Evolutionary conservation across 2,888 invertebrate genomes (phyloP), one percentile per base, ranked within the genome.

Genomic region (Watsonalla binaria): DNA sequence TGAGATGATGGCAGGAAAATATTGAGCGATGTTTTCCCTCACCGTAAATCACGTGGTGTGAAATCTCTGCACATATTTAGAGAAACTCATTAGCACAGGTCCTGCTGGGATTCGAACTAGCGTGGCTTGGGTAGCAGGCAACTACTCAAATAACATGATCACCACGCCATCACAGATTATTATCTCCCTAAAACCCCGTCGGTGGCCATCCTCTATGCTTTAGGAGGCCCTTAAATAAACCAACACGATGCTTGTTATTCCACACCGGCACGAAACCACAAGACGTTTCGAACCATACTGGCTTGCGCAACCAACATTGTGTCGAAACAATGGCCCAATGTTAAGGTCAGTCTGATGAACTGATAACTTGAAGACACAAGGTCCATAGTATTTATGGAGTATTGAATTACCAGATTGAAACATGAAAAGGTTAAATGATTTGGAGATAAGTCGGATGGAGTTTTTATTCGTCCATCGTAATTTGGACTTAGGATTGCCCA

Each of bases 271-370:
- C 48, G 7, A 13, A 13, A 48, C 37, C 42, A 42, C 42, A 14
- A 15, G 15, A 39, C 39, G 53, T 55, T 58, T 63, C 47, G 49
- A 51, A 56, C 54, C 53, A 55, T 56, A 51, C 64, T 58, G 61
- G 57, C 59, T 60, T 66, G 65, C 68, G 66, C 71, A 74, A 71
- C 56, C 54, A 50, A 45, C 64, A 74, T 75, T 74, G 72, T 72
- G 53, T 69, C 68, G 60, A 70, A 71, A 77, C 76, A 77, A 77
- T 76, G 35, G 48, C 49, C 58, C 74, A 76, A 71, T 76, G 75
- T 76, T 72, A 74, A 76, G 74, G 76, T 70, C 71, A 68, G 15
- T 46, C 60, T 53, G 48, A 47, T 47, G 15, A 52, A 47, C 52
- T 39, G 48, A 52, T 45, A 49, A 53, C 24, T 6, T 2, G 42